Percentiles rank a stretch among this genome's conserved stretches.
phyloP scores from a whole-genome alignment of 2,797 vertebrate genomes.

The Cephalopachus bancanus region DNA sequence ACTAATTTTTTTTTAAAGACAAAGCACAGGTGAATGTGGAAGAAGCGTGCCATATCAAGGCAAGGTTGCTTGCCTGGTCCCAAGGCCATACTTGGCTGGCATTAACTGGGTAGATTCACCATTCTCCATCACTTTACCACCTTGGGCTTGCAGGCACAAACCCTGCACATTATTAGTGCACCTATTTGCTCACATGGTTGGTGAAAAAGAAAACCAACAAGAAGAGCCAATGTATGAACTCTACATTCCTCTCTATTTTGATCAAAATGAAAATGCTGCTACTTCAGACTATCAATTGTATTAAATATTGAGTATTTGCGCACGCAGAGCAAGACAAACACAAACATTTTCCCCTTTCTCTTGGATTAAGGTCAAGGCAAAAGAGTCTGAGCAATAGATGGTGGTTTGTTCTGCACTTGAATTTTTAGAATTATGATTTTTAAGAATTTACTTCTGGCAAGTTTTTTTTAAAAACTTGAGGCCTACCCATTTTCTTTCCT shows the following conservation, averaged over 20 bases:
- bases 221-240: background rate
- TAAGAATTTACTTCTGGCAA: slow-evolving; percentile 24
- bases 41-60: background rate
- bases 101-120: background rate
- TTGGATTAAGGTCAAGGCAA: background rate
- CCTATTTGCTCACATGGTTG: background rate
- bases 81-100: background rate
- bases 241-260: background rate
- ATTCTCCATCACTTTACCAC: background rate
- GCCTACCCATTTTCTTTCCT: background rate
- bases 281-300: background rate
- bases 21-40: background rate
- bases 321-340: background rate
- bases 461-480: background rate
- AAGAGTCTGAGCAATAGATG: background rate
- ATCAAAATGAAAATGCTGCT: background rate
- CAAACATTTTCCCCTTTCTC: background rate
- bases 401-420: background rate
- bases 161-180: background rate
- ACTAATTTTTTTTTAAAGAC: background rate
- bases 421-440: background rate
- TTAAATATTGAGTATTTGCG: background rate
- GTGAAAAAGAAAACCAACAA: background rate
- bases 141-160: background rate
- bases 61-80: background rate